Evolutionary conservation across 2,888 invertebrate species (phyloP), one percentile per base, ranked within the genome.

Genomic region (Lasius platythorax): DNA sequence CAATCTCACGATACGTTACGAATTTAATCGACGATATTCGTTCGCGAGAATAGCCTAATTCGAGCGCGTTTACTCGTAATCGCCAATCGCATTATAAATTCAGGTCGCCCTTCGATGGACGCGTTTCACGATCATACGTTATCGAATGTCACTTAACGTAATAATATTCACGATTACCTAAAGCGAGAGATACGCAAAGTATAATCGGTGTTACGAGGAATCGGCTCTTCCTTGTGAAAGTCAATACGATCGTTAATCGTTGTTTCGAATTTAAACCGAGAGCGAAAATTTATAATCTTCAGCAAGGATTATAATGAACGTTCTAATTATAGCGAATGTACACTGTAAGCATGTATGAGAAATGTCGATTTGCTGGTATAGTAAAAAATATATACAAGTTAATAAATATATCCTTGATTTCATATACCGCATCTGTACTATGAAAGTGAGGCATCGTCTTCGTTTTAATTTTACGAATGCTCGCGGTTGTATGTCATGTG

Each of bases 11-110:
- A 70, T 93, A 92, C 87, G 92, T 93, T 92, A 93, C 92, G 92
- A 94, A 94, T 93, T 93, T 93, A 93, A 93, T 91, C 91, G 89
- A 92, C 90, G 91, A 86, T 91, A 92, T 87, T 91, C 86, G 88
- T 81, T 70, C 85, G 87, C 56, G 90, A 82, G 67, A 82, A 83
- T 87, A 90, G 88, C 90, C 87, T 91, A 89, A 90, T 87, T 74
- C 76, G 79, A 79, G 82, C 76, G 82, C 76, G 70, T 81, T 50
- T 85, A 85, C 68, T 86, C 84, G 84, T 87, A 85, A 86, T 87
- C 82, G 83, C 68, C 82, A 83, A 68, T 84, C 64, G 46, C 72
- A 86, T 75, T 23, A 53, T 40, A 73, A 33, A 33, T 9, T 28
- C n/a, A 53, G 11, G 56, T 73, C 58, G 40, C 28, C 40, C 11